Evolutionary conservation across 2,888 invertebrate species (phyloP).

Genomic region (Cylindroiulus punctatus): DNA sequence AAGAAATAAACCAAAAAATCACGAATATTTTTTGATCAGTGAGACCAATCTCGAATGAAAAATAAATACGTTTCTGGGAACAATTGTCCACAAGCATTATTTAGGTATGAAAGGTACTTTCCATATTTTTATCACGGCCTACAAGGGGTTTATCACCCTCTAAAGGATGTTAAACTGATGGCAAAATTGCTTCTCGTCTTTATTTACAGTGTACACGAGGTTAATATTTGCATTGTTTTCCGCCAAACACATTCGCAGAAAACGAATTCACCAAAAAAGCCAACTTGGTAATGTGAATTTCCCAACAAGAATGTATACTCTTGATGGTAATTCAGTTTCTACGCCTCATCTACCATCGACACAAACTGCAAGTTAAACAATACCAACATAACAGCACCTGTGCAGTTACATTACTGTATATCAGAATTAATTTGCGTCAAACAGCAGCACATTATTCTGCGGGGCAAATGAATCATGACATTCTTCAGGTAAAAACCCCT

Average conservation of each 20-base stretch:
- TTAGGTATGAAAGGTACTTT: neutral
- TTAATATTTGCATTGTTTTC: neutral
- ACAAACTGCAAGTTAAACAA: neutral
- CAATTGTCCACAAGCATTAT: neutral
- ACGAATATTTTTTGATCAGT: neutral
- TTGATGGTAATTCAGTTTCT: neutral
- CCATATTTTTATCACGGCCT: neutral
- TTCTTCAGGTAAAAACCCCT: constrained; percentile 23
- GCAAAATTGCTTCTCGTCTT: neutral
- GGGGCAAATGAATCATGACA: neutral
- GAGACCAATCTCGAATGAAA: neutral
- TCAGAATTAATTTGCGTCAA: neutral
- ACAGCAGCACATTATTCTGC: neutral
- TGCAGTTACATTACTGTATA: neutral
- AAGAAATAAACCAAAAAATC: neutral
- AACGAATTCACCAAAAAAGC: neutral
- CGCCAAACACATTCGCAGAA: neutral
- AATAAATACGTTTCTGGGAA: neutral
- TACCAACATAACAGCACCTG: neutral
- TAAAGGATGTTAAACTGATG: neutral
- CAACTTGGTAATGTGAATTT: neutral
- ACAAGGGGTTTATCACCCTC: neutral
- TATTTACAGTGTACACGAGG: neutral
- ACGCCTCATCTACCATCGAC: neutral
- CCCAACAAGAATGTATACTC: neutral